Base-by-base conservation (phyloP, 2,888 invertebrate genomes). In the Dascillus cervinus region DNA sequence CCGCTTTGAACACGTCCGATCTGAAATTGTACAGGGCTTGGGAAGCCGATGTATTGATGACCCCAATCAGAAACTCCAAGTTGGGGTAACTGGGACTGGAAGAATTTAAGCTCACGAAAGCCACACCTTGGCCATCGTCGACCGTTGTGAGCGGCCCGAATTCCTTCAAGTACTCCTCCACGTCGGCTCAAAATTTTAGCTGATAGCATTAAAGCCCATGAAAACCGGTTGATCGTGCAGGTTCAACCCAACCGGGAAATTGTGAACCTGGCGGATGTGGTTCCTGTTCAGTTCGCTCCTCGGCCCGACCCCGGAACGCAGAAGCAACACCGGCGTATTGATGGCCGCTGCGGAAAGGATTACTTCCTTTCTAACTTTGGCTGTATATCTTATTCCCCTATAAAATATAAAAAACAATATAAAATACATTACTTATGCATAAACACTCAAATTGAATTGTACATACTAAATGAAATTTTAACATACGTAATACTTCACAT, bases 271-370 rank as follows among this genome's bases (percentile, higher is more conserved):
- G 11, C 53, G 52, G 11, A 51, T 46, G 2, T 35, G 36, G 2
- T 46, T 41, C 25, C 53, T 36, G 13, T 50, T 22, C 3, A 62
- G 47, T 23, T 62, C 54, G 5, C 50, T 37, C 11, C 40, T 43
- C 3, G 59, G 60, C 6, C 62, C 62, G 5, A 71, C 55, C 1
- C 75, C 76, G 4, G 72, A 73, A 14, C 77, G 10, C 13, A 35
- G 17, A 11, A 35, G 21, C 11, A 35, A 11, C 3, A 30, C 23
- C 3, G 36, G 23, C 2, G 72, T 66, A 52, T 75, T 75, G 43
- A 77, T 66, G 4, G 74, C 62, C 3, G 77, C 76, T 3, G 70
- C 72, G 19, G 68, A 64, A 19, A 76, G 48, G 32, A 76, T 71
- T 1, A 77, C 62, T 40, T 69, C 71, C 36, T 65, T 68, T 20